Evolutionary conservation across 2,113 vertebrate genomes (phyloP).

Genomic region (Sinocyclocheilus anophthalmus): DNA sequence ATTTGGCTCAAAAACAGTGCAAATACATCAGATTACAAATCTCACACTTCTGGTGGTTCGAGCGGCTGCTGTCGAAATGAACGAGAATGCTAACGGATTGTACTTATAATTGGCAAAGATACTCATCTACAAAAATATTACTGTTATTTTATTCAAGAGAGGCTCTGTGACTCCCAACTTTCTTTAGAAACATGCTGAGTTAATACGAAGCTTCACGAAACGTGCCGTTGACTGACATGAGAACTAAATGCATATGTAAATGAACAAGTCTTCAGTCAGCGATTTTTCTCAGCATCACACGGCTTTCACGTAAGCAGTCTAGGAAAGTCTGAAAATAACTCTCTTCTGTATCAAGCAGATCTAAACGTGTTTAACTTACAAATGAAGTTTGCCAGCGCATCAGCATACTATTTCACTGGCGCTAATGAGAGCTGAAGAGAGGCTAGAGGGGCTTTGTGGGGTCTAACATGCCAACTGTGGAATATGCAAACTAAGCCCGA

Average conservation of each 20-base stretch:
- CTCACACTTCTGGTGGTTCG: not conserved
- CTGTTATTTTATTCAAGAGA: constrained; percentile 2
- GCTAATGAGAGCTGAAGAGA: constrained; percentile 56
- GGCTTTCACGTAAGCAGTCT: not conserved
- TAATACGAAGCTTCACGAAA: not conserved
- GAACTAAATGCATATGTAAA: constrained; percentile 25
- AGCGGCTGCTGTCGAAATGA: not conserved
- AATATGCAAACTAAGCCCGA: constrained; percentile 51
- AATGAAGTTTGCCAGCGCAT: constrained; percentile 49
- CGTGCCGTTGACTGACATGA: not conserved
- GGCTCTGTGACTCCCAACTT: not conserved
- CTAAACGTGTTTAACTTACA: constrained; percentile 52
- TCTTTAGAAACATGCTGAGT: not conserved
- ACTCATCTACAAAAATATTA: not conserved
- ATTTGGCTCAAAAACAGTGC: not conserved
- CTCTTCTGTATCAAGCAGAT: constrained; percentile 33
- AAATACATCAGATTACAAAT: not conserved
- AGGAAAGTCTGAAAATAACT: constrained; percentile 34
- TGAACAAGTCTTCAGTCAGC: constrained; percentile 14
- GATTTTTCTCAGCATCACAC: constrained; percentile 9
- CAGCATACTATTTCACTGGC: constrained; percentile 49
- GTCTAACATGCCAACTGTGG: constrained; percentile 44
- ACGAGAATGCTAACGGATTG: not conserved
- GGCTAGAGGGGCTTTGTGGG: constrained; percentile 32
- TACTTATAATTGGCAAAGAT: not conserved